Evolutionary conservation across 1,140 invertebrate species (phyloP).

Genomic region (Popillia japonica): DNA sequence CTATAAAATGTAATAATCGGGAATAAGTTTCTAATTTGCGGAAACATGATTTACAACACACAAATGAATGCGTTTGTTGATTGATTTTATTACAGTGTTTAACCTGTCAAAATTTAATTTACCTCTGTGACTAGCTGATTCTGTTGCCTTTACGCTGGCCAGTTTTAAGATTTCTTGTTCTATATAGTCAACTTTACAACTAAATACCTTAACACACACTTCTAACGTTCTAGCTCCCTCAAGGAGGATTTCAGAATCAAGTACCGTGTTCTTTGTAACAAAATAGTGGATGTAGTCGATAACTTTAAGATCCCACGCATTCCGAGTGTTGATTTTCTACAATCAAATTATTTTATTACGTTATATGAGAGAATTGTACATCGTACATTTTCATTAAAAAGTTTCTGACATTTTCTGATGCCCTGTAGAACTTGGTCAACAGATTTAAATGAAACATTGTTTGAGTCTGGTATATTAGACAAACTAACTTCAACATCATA

Average conservation of each 20-base stretch:
- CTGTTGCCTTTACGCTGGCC: neutral
- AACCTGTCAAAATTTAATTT: too few species aligned
- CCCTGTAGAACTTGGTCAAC: neutral
- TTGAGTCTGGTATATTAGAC: neutral
- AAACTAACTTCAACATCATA: neutral
- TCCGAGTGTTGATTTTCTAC: slow-evolving; percentile 17
- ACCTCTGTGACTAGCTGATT: neutral
- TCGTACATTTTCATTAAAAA: slow-evolving; percentile 14
- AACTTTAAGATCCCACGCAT: neutral
- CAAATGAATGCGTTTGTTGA: too few species aligned
- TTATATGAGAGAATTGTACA: neutral
- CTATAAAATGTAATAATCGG: too few species aligned
- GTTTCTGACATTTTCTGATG: neutral
- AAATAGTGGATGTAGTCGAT: slow-evolving; percentile 1
- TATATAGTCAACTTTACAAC: slow-evolving; percentile 6
- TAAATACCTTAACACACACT: slow-evolving; percentile 5
- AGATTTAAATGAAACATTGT: neutral
- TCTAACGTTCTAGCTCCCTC: neutral
- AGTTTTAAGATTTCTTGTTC: neutral
- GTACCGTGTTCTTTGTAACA: neutral
- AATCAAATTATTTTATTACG: neutral
- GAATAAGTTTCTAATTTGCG: too few species aligned
- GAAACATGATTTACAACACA: too few species aligned
- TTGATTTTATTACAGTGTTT: too few species aligned
- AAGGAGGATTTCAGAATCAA: neutral